Evolutionary conservation across 2,797 vertebrate genomes (phyloP).

Genomic region (Arrhamphus sclerolepis): DNA sequence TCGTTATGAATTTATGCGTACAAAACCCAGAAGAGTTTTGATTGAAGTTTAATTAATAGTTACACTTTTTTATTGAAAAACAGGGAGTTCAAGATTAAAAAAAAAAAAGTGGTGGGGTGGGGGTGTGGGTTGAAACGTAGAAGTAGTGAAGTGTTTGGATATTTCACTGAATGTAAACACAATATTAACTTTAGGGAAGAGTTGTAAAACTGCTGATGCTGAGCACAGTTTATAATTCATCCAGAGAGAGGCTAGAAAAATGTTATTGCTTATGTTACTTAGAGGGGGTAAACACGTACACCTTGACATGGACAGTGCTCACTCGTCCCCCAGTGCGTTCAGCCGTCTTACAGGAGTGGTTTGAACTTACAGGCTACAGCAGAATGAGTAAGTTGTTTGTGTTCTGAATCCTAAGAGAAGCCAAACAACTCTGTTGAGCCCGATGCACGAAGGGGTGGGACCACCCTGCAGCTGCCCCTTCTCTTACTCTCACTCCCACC

Average conservation of each 20-base stretch:
- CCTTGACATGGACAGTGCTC: no score
- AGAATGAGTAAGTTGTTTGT: slow-evolving; percentile 60
- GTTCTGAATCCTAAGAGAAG: slow-evolving; percentile 60
- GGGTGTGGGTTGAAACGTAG: no score
- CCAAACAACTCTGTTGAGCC: slow-evolving; percentile 61
- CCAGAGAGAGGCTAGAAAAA: neutral
- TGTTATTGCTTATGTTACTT: neutral
- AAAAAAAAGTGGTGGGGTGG: no score
- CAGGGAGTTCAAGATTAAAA: no score
- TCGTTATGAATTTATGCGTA: no score
- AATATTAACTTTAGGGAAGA: no score
- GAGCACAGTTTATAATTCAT: neutral
- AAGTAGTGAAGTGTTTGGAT: no score
- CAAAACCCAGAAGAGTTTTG: no score
- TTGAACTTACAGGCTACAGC: slow-evolving; percentile 15
- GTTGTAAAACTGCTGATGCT: neutral
- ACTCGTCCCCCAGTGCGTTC: neutral
- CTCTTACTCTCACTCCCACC: slow-evolving; percentile 64
- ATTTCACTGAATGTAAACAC: no score
- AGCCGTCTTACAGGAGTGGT: slow-evolving; percentile 8
- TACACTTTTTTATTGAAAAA: no score
- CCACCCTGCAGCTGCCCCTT: slow-evolving; percentile 86
- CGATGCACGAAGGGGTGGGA: slow-evolving; percentile 72
- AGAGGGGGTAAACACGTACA: neutral
- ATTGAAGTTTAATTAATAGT: no score